Evolutionary conservation across 1,140 invertebrate species (phyloP), one percentile per base, ranked within the genome.

Genomic region (Choristoneura fumiferana): DNA sequence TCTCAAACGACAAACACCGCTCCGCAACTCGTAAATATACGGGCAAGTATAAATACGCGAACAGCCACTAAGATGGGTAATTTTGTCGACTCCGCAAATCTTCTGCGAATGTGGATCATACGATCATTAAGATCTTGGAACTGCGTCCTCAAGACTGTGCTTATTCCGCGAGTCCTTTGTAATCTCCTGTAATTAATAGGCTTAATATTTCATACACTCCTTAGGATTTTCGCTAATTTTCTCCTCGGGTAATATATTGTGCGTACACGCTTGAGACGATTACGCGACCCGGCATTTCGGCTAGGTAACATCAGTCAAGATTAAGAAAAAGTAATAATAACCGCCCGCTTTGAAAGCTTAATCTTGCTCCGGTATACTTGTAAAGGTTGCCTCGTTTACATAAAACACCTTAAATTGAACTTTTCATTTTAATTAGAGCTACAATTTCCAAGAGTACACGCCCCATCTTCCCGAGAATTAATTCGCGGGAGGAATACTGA

Each of bases 111-210:
- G 55, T 53, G 69, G 69, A 73, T 78, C 65, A 77, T 62, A 75
- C 57, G 60, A 77, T 75, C 71, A 81, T 81, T 81, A 78, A 71
- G 75, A 73, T 67, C 62, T 58, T 65, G 53, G 72, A 65, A 59
- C 9, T 45, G 15, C 59, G 43, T 65, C 54, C 66, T 77, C 61
- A 65, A 74, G 62, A 67, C 62, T 58, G 49, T 65, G 78, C 76
- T 78, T 78, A 75, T 64, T 60, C 22, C 35, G 66, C 67, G 65
- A 62, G 39, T 71, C 76, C 71, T 81, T 79, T 78, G 75, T 79
- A 67, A 78, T 76, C 63, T 70, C 37, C 38, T 60, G 57, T 81
- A 76, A 79, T 79, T 79, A 81, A 81, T 81, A 69, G 64, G 66
- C 70, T 71, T 77, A 71, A 75, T 77, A 71, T 75, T 75, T 79